Conservation (phyloP, 2,888 invertebrate species). For the Phrixothrix hirtus region DNA sequence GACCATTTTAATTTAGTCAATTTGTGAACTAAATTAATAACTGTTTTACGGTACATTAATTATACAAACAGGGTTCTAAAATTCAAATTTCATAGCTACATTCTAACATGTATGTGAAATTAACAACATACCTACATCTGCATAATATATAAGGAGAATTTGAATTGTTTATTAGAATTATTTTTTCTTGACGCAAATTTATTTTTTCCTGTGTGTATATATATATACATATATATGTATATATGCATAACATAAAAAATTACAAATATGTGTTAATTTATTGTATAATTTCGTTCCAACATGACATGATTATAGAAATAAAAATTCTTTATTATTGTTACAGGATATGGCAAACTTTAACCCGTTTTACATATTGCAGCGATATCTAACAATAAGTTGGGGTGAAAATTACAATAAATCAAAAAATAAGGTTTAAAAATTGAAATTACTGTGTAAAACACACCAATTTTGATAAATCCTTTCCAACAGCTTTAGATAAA, state of each 20-base stretch:
- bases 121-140: slow-evolving; percentile 9
- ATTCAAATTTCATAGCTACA: slow-evolving; percentile 8
- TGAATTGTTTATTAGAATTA: slow-evolving; percentile 12
- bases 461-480: too few species aligned
- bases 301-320: too few species aligned
- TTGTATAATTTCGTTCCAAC: not conserved
- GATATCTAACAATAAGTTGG: too few species aligned
- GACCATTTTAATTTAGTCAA: slow-evolving; percentile 22
- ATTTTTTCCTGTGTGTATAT: not conserved
- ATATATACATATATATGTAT: not conserved
- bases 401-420: too few species aligned
- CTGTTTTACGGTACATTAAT: slow-evolving; percentile 12
- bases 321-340: too few species aligned
- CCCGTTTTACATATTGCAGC: too few species aligned
- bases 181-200: not conserved
- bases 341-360: too few species aligned
- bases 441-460: too few species aligned
- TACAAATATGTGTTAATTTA: not conserved
- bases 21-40: slow-evolving; percentile 4
- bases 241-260: not conserved
- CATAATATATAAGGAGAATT: slow-evolving; percentile 1
- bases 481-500: too few species aligned
- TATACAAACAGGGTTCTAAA: slow-evolving; percentile 14
- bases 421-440: too few species aligned
- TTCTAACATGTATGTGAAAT: slow-evolving; percentile 1